Evolutionary conservation across 23 tunicate genomes (phyloP), one percentile per base, ranked within the genome.

Genomic region (Corella eumyota): DNA sequence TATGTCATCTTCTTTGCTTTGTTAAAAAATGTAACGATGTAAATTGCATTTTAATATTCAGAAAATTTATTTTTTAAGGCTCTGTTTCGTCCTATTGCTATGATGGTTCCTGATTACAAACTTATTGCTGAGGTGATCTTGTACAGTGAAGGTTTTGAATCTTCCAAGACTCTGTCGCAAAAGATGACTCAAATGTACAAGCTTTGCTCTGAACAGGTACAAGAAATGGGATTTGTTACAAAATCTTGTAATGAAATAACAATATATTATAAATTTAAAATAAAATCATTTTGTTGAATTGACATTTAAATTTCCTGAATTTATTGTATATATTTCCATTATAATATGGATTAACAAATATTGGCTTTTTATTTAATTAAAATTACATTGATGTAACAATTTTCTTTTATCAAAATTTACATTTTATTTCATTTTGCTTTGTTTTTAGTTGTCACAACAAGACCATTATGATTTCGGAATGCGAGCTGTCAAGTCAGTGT

Each of bases 81-180:
- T 1, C 72, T 93, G 50, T 93, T 93, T 90, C 90, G 99, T 23
- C 95, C 99, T 23, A 74, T 93, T 38, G 86, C 99, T 22, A 93
- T 93, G 99, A 93, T 93, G 99, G 99, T 93, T 15, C 99, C 99
- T 20, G 99, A 93, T 60, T 93, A 93, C 73, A 68, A 79, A 48
- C 83, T 93, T 32, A 93, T 93, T 38, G 99, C 95, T 67, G 99
- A 93, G 62, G 95, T 93, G 27, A 84, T 84, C 45, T 68, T 93
- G 79, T 93, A 93, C 90, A 72, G 83, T 60, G 95, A 84, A 84
- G 99, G 99, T 55, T 93, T 93, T 60, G 99, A 84, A 69, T 72
- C 81, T 45, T 84, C 99, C 4, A 84, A 78, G 50, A 80, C 79
- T 62, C 64, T 93, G 25, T 69, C 99, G n/a, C 80, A 73, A 52